Conservation (phyloP, 2,888 invertebrate species). For the Drosophila fulvimacula region DNA sequence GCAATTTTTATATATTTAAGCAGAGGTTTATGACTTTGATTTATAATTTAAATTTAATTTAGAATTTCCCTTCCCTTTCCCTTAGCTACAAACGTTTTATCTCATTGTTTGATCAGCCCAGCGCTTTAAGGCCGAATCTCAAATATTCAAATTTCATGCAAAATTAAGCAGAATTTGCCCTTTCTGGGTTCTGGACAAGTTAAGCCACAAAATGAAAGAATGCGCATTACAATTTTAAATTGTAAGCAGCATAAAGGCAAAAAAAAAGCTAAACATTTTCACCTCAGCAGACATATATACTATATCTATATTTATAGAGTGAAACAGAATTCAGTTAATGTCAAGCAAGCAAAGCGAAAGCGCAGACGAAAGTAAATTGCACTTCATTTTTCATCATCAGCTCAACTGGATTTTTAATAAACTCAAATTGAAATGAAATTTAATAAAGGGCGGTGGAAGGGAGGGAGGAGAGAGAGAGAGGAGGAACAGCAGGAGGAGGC, state of each 20-base stretch:
- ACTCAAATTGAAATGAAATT: conserved; percentile 52
- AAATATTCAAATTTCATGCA: neutral
- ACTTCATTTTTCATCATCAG: conserved; percentile 38
- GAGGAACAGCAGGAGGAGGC: neutral
- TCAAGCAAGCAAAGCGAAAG: neutral
- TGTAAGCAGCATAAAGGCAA: conserved; percentile 1
- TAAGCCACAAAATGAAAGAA: conserved; percentile 2
- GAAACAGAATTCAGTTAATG: conserved; percentile 5
- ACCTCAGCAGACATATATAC: neutral
- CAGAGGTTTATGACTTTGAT: neutral
- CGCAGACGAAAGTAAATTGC: conserved; percentile 14
- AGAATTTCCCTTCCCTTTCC: neutral
- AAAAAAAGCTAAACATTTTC: neutral
- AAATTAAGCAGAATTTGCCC: conserved; percentile 4
- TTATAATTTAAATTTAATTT: neutral
- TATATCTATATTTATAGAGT: neutral
- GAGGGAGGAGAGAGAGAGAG: neutral
- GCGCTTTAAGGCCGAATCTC: conserved; percentile 3
- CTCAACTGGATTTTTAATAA: conserved; percentile 40
- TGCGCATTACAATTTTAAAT: neutral
- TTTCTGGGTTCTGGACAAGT: neutral
- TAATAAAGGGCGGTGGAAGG: conserved; percentile 19
- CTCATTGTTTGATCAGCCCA: neutral
- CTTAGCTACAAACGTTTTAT: neutral
- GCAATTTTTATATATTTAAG: neutral